Evolutionary conservation across 2,888 invertebrate genomes (phyloP).

Genomic region (Lasius platythorax): DNA sequence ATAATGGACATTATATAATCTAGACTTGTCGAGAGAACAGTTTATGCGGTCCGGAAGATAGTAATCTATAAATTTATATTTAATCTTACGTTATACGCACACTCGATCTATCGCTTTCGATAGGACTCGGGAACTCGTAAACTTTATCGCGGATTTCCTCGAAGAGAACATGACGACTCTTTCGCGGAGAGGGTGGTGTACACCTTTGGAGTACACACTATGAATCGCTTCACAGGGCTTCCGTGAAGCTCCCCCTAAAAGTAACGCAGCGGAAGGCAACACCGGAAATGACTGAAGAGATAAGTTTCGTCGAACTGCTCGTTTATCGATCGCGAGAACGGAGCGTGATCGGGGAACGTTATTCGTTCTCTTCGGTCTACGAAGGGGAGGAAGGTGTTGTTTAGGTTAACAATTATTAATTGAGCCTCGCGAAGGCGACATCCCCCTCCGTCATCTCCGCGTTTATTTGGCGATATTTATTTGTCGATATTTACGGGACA

Average conservation of each 20-base stretch:
- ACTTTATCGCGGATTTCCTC: conserved; percentile 26
- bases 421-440: conserved; percentile 41
- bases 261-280: conserved; percentile 40
- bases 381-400: neutral
- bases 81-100: conserved; percentile 1
- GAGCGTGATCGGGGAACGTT: conserved; percentile 32
- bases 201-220: neutral
- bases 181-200: conserved; percentile 13
- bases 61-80: conserved; percentile 8
- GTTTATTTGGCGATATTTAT: conserved; percentile 73
- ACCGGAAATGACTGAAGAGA: conserved; percentile 36
- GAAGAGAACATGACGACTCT: conserved; percentile 16
- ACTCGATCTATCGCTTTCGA: neutral
- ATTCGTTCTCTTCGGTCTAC: neutral
- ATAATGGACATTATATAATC: neutral
- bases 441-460: conserved; percentile 43
- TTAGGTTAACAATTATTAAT: conserved; percentile 65
- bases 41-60: neutral
- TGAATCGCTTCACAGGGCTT: neutral
- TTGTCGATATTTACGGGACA: conserved; percentile 77
- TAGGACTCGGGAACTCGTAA: conserved; percentile 7
- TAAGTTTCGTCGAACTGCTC: conserved; percentile 47
- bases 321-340: conserved; percentile 62
- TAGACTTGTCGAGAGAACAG: neutral
- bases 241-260: neutral